Base-by-base conservation (phyloP, 2,113 vertebrate species). In the Strigops habroptila region DNA sequence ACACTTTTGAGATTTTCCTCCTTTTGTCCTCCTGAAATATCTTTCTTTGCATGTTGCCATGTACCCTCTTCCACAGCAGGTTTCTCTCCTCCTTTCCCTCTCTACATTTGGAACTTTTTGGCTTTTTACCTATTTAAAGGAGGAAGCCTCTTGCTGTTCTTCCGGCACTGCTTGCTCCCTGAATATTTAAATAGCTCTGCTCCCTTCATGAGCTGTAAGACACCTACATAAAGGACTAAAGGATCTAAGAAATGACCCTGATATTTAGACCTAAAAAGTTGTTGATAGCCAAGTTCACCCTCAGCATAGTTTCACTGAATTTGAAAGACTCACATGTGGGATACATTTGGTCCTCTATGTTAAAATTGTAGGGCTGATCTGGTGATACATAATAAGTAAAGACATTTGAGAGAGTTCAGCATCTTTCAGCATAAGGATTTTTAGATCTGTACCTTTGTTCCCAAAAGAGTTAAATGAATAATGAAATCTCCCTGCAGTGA, bases 391-490 rank as follows among this genome's bases (percentile, higher is more conserved):
- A 84, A 95, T 65, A 84, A 87, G 88, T 63, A 87, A 70, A 93
- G 93, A 92, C 88, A 93, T 83, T 86, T 90, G 69, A 94, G 52
- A 30, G 41, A 88, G 44, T 87, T 89, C 57, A 82, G 75, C 82
- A 69, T 80, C 82, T 83, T 93, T 84, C 92, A 91, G 73, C 22
- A 43, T 43, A 75, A 86, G 62, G 74, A 95, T 82, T 94, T 96
- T 95, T 74, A 95, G 90, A 91, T 89, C 88, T 91, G 64, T 79
- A 82, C 90, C 81, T 94, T 94, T 96, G 69, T 89, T 96, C 90
- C 95, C 88, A 65, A 75, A 95, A 85, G 74, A 95, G 82, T 86
- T 92, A 91, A 92, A 90, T 85, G 82, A 96, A 94, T 94, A 95
- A 95, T 92, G 87, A 93, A 82, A 88, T 74, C 74, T 85, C 86